Percentiles rank a stretch among this genome's conserved stretches.
Evolutionary conservation across 2,888 invertebrate genomes (phyloP).

Genomic region (Pocota personata): DNA sequence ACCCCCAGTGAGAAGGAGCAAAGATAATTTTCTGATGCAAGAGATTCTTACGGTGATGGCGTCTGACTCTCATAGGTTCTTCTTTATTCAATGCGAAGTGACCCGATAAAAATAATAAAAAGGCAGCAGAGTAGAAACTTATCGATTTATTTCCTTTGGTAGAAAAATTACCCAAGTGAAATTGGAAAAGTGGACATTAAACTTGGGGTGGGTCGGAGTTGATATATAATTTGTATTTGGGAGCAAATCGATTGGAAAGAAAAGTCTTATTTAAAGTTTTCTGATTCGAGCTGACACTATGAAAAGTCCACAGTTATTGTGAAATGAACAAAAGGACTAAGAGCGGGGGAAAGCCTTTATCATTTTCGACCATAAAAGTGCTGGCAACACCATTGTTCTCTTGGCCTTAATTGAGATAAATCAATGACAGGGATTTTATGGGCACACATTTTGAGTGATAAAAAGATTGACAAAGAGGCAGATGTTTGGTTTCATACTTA

Average conservation of each 20-base stretch:
- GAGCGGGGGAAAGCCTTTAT: neutral
- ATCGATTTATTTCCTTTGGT: constrained; percentile 28
- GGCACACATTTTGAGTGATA: neutral
- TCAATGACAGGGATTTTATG: neutral
- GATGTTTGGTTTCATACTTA: no score
- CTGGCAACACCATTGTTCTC: neutral
- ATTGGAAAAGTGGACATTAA: constrained; percentile 52
- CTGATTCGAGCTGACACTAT: constrained; percentile 10
- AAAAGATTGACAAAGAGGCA: neutral
- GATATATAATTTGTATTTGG: constrained; percentile 46
- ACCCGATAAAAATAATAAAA: constrained; percentile 69
- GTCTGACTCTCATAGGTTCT: constrained; percentile 1
- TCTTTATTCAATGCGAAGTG: constrained; percentile 60
- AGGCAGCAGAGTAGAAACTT: constrained; percentile 51
- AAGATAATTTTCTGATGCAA: constrained; percentile 53
- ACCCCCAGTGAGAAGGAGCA: neutral
- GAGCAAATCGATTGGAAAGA: constrained; percentile 60
- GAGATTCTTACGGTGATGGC: constrained; percentile 12
- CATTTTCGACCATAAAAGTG: neutral
- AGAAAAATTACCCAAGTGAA: constrained; percentile 34
- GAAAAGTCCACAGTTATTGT: constrained; percentile 5
- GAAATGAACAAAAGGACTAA: neutral
- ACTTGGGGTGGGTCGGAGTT: neutral
- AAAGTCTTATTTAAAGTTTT: constrained; percentile 62
- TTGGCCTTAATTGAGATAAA: neutral